phyloP scores from a whole-genome alignment of 1,140 invertebrate species.

The Apis mellifera region Amel_HAv3.1 CM009931.2:20587501-20588000 shows the following conservation, averaged over 20 bases:
- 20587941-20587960: slow-evolving; percentile 65
- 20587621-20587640: slow-evolving; percentile 5
- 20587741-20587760: slow-evolving; percentile 31
- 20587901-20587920: slow-evolving; percentile 60
- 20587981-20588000: slow-evolving; percentile 32
- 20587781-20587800: slow-evolving; percentile 6
- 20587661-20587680: neutral
- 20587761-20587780: slow-evolving; percentile 17
- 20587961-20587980: slow-evolving; percentile 51
- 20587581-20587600: slow-evolving; percentile 34
- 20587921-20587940: slow-evolving; percentile 67
- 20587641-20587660: slow-evolving; percentile 42
- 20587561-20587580: slow-evolving; percentile 39
- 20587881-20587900: slow-evolving; percentile 49
- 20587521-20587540: slow-evolving; percentile 65
- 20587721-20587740: slow-evolving; percentile 7
- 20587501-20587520: slow-evolving; percentile 76
- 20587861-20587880: slow-evolving; percentile 13
- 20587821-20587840: neutral
- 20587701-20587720: slow-evolving; percentile 15
- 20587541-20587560: slow-evolving; percentile 64
- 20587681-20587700: neutral
- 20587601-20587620: slow-evolving; percentile 34
- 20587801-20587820: slow-evolving; percentile 15
- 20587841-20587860: slow-evolving; percentile 3